Conservation (phyloP, 2,888 invertebrate species). For the Tenodera sinensis region DNA sequence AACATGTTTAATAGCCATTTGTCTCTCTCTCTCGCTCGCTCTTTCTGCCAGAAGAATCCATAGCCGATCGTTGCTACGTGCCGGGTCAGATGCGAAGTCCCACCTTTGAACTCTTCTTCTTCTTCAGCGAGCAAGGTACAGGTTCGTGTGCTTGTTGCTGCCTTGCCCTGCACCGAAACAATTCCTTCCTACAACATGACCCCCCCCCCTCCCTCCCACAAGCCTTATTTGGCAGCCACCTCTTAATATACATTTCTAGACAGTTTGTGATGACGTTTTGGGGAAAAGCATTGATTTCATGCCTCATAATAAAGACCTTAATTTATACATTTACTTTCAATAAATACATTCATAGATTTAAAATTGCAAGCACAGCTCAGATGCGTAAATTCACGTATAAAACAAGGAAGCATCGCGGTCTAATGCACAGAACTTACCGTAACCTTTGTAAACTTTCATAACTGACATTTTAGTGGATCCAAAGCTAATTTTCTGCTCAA, state of each 20-base stretch:
- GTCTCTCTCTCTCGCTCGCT: background rate
- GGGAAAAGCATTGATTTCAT: background rate
- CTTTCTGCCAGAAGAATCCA: background rate
- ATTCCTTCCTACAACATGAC: background rate
- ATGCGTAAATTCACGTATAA: no score
- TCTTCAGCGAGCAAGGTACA: background rate
- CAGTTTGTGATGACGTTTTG: background rate
- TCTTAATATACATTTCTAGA: background rate
- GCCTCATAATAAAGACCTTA: no score
- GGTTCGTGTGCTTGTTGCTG: background rate
- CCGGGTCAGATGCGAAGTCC: background rate
- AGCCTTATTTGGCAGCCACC: background rate
- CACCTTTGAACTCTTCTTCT: background rate
- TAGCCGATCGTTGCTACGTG: constrained; percentile 2
- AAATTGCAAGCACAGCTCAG: no score
- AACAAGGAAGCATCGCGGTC: no score
- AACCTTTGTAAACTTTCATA: no score
- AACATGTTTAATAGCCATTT: background rate
- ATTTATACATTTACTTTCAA: background rate
- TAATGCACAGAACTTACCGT: no score
- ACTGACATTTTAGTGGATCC: no score
- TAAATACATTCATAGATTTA: no score
- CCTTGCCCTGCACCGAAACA: background rate
- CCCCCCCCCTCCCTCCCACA: no score
- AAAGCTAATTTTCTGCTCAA: no score